These are phyloP conservation scores for Lagopus muta DNA, from an alignment of 2,113 vertebrate genomes.

Conservation along the genomic window DNA sequence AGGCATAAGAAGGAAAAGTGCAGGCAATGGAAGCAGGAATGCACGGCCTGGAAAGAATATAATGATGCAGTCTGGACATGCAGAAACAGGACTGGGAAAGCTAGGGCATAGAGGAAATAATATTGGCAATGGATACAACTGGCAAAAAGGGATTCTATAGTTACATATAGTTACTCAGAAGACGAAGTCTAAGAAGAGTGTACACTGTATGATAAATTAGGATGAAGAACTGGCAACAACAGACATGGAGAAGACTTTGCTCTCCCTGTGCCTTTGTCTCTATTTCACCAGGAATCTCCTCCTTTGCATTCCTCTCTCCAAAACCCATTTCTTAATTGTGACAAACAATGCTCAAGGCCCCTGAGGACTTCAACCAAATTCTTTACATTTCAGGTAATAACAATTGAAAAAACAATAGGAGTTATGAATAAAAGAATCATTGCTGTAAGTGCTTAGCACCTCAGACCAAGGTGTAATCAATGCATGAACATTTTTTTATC, in stretches of 20 bases:
- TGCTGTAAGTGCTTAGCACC: background rate
- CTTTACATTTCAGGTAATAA: background rate
- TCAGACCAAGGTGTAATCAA: background rate
- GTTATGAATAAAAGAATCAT: background rate
- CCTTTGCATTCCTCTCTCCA: background rate
- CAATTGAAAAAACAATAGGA: background rate
- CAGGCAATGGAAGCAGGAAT: too few relatives aligned
- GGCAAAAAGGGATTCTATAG: too few relatives aligned
- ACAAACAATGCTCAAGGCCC: background rate
- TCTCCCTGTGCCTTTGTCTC: background rate
- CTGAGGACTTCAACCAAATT: background rate
- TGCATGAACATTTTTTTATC: background rate
- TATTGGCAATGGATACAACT: too few relatives aligned
- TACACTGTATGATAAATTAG: too few relatives aligned
- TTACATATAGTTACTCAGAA: too few relatives aligned
- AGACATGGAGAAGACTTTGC: background rate
- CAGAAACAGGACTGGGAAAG: too few relatives aligned
- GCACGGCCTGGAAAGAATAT: too few relatives aligned
- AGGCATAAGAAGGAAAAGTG: too few relatives aligned
- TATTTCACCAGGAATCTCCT: fast-evolving
- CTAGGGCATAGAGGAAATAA: too few relatives aligned
- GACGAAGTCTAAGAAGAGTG: too few relatives aligned
- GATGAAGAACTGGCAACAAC: too few relatives aligned
- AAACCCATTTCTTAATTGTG: fast-evolving
- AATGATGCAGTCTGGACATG: too few relatives aligned